These are phyloP conservation scores for Thomomys bottae DNA, from an alignment of 2,113 vertebrate genomes.

Conservation along the genomic window DNA sequence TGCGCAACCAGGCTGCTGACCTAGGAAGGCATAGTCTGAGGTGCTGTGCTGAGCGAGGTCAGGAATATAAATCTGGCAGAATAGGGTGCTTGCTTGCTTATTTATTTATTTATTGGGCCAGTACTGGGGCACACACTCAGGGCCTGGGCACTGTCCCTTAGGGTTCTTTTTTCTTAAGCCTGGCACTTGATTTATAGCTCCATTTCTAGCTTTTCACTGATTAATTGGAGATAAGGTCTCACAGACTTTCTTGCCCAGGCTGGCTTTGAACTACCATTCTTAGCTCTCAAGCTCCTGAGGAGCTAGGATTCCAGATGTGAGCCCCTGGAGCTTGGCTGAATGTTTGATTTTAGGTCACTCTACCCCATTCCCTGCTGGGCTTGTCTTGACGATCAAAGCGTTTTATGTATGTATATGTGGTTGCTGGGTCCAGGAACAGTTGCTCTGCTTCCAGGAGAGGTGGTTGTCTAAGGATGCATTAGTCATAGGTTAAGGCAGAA, in stretches of 20 bases:
- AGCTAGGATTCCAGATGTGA: no score
- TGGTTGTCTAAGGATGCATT: not conserved
- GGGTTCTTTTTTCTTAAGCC: no score
- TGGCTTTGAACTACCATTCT: no score
- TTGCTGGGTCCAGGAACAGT: not conserved
- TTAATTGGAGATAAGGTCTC: no score
- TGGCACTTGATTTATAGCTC: no score
- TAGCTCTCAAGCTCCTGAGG: no score
- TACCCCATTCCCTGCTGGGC: not conserved
- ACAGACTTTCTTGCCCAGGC: no score
- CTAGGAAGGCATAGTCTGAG: not conserved
- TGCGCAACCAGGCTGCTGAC: constrained; percentile 21
- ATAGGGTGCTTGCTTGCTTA: not conserved
- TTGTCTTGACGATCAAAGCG: not conserved
- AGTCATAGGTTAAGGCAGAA: not conserved
- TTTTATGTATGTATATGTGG: not conserved
- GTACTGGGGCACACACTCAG: no score
- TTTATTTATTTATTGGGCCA: no score
- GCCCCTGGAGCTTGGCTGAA: no score
- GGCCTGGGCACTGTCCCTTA: no score
- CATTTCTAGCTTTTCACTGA: no score
- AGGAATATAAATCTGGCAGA: not conserved
- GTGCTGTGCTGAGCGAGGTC: not conserved
- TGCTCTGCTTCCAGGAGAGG: not conserved
- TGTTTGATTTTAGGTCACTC: not conserved